Conservation (phyloP, 2,113 vertebrate species). For the Emydura subglobosa region DNA sequence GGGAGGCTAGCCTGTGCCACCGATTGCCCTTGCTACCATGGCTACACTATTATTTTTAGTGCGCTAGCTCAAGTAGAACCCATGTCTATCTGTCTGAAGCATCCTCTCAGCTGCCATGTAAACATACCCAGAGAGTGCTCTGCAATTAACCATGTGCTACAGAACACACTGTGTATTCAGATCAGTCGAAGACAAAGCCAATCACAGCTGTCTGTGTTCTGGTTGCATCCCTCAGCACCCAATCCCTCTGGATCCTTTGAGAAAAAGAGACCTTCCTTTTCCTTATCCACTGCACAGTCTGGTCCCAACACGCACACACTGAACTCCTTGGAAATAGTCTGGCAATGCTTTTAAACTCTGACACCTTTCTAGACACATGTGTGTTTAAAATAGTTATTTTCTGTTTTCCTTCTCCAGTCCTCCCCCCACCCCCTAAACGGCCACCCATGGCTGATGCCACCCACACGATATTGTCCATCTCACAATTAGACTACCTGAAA, state of each 20-base stretch:
- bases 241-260: slow-evolving; percentile 27
- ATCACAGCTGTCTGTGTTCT: not conserved
- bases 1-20: not conserved
- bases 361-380: slow-evolving; percentile 51
- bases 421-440: not conserved
- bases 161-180: not conserved
- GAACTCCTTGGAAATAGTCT: slow-evolving; percentile 55
- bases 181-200: not conserved
- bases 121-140: not conserved
- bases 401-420: slow-evolving; percentile 11
- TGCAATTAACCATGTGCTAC: not conserved
- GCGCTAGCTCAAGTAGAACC: not conserved
- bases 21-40: not conserved
- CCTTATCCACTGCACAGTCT: slow-evolving; percentile 19
- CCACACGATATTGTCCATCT: slow-evolving; percentile 58
- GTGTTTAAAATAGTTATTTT: slow-evolving; percentile 55
- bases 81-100: not conserved
- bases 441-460: slow-evolving; percentile 49
- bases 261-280: slow-evolving; percentile 49
- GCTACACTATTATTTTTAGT: not conserved
- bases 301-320: not conserved
- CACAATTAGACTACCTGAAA: not conserved
- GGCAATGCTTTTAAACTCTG: slow-evolving; percentile 62
- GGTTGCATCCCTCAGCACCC: slow-evolving; percentile 28
- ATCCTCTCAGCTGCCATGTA: not conserved